phyloP scores from a whole-genome alignment of 1,140 invertebrate genomes.

The Drosophila truncata region DNA sequence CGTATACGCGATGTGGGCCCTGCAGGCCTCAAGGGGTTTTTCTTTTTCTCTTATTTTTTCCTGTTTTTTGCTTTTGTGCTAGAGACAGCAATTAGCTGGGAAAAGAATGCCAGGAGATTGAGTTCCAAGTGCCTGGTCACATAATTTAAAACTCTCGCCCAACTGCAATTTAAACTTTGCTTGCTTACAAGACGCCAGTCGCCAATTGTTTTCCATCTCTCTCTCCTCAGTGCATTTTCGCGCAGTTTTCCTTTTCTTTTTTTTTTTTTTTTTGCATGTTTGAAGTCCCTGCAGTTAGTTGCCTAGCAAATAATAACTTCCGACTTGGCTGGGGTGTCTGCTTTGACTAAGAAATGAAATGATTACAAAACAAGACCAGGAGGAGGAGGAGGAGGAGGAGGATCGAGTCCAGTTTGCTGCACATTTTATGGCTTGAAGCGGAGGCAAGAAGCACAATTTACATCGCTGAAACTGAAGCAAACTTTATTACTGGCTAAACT shows the following conservation, averaged over 20 bases:
- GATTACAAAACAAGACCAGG: conserved; percentile 50
- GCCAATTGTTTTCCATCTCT: conserved; percentile 53
- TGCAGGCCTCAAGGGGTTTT: background rate
- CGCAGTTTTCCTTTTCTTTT: conserved; percentile 4
- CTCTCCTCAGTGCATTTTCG: background rate
- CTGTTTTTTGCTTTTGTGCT: background rate
- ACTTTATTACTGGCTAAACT: conserved; percentile 21
- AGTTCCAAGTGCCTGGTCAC: conserved; percentile 31
- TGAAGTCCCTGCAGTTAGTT: conserved; percentile 31
- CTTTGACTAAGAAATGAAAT: conserved; percentile 66
- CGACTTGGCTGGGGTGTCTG: conserved; percentile 40
- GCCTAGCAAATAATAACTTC: conserved; percentile 66
- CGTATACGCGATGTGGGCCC: conserved; percentile 31
- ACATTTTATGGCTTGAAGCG: conserved; percentile 48
- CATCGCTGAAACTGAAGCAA: conserved; percentile 26
- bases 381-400: background rate
- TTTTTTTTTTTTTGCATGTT: background rate
- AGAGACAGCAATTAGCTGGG: conserved; percentile 39
- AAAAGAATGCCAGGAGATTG: conserved; percentile 32
- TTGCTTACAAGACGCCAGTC: conserved; percentile 34
- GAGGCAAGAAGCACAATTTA: conserved; percentile 34
- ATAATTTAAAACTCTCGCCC: conserved; percentile 61
- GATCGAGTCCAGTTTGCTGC: conserved; percentile 16
- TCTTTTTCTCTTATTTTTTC: background rate
- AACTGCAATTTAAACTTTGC: conserved; percentile 64